A percentile compares a stretch with the other conserved stretches of the same genome.
Evolutionary conservation across 2,888 invertebrate species (phyloP).

Genomic region (Drosophila multiciliata): DNA sequence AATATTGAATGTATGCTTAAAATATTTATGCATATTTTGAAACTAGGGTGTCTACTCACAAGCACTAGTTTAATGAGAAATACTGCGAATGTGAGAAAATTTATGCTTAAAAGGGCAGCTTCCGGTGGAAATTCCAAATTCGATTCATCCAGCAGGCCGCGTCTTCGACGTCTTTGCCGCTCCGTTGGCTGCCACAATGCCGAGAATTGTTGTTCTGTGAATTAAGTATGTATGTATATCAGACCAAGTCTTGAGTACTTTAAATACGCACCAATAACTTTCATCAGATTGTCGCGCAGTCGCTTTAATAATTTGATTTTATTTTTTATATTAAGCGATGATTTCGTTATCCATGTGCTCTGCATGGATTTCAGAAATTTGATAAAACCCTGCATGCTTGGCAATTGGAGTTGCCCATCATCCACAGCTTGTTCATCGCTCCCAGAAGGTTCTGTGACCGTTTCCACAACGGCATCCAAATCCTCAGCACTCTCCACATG

Average conservation of each 20-base stretch:
- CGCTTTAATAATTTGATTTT: conserved; percentile 82
- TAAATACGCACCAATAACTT: conserved; percentile 88
- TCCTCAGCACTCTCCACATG: conserved; percentile 25
- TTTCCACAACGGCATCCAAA: conserved; percentile 27
- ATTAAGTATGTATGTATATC: conserved; percentile 7
- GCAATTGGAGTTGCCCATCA: conserved; percentile 55
- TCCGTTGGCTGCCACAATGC: conserved; percentile 85
- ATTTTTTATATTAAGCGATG: conserved; percentile 77
- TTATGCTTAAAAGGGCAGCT: conserved; percentile 92
- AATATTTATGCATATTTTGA: background rate
- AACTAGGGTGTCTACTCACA: conserved; percentile 86
- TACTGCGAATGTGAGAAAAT: conserved; percentile 93
- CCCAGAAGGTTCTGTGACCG: conserved; percentile 35
- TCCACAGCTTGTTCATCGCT: conserved; percentile 11
- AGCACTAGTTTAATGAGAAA: conserved; percentile 93
- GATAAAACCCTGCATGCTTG: conserved; percentile 81
- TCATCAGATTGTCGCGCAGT: conserved; percentile 86
- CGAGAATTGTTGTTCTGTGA: conserved; percentile 86
- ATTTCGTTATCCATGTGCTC: conserved; percentile 76
- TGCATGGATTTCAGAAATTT: conserved; percentile 82
- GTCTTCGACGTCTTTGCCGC: conserved; percentile 73
- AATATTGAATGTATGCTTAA: conserved; percentile 69
- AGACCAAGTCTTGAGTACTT: conserved; percentile 14
- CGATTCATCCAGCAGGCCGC: conserved; percentile 85
- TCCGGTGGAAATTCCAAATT: conserved; percentile 92